Evolutionary conservation across 2,113 vertebrate species (phyloP), one percentile per base, ranked within the genome.

Genomic region (Rhombomys opimus): DNA sequence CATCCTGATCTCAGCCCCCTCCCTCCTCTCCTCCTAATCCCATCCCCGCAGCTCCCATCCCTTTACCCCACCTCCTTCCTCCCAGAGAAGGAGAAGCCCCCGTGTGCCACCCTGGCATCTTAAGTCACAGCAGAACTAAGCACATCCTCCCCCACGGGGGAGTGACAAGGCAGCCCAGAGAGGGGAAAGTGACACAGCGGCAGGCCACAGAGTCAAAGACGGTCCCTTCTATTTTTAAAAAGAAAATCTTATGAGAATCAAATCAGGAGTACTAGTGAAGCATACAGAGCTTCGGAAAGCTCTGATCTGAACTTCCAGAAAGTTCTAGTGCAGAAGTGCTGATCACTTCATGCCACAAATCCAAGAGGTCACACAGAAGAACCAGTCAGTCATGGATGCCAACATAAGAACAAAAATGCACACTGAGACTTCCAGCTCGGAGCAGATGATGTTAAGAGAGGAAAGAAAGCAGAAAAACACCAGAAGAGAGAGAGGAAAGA

Each of bases 221-320:
- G 46, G 46, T 46, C 46, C 46, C 46, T 46, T 46, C 46, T 46
- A 57, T 57, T 57, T 57, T 57, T 57, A 57, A 57, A 57, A 57
- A 77, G 46, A 23, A 77, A 77, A 77, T 52, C 25, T 52, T 30
- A 52, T 50, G 32, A 78, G 15, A 78, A 52, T 98, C 99, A 99
- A 98, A 20, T 99, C 65, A 99, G 99, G 54, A 99, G 98, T 59
- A 99, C 99, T 25, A 99, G 99, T 99, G 93, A 99, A 87, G 75
- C 10, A 54, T n/a, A 59, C 13, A 50, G 18, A 77, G 35, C 35
- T 77, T 65, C 20, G 61, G 63, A 78, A 87, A 18, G 82, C 30
- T 77, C 35, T 12, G 54, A 25, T 76, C 18, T 23, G 3, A 4
- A 20, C 70, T 10, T 41, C 7, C 17, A 50, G 75, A 50, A 77